A percentile compares a stretch with the other conserved stretches of the same genome.
phyloP scores from a whole-genome alignment of 2,888 invertebrate genomes.

The Xanthia togata region DNA sequence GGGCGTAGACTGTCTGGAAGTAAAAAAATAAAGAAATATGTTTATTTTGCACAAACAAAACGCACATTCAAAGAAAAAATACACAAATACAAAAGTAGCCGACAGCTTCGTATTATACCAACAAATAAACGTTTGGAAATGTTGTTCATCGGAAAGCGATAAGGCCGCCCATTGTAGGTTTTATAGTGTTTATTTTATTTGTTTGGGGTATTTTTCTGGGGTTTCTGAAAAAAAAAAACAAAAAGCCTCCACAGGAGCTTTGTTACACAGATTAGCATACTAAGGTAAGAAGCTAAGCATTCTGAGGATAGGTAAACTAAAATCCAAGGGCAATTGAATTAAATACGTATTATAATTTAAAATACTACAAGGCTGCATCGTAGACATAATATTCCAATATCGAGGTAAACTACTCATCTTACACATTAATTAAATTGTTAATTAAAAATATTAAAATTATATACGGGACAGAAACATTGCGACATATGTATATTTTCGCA shows the following conservation, averaged over 20 bases:
- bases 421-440: slow-evolving; percentile 20
- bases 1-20: no score
- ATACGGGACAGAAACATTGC: not conserved
- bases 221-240: not conserved
- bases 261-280: slow-evolving; percentile 4
- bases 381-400: slow-evolving; percentile 14
- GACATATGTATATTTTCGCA: not conserved
- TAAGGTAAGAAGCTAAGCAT: not conserved
- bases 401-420: slow-evolving; percentile 42
- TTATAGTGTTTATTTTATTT: no score
- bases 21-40: no score
- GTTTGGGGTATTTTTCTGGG: no score
- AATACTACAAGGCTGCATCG: slow-evolving; percentile 33
- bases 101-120: no score
- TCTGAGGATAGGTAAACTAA: not conserved
- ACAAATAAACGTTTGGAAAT: no score
- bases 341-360: slow-evolving; percentile 10
- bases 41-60: no score
- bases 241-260: not conserved
- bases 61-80: no score
- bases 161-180: no score
- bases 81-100: no score
- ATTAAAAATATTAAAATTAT: slow-evolving; percentile 7
- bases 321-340: slow-evolving; percentile 9
- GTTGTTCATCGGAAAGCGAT: no score